Evolutionary conservation across 2,797 vertebrate genomes (phyloP).

Genomic region (Perdix hodgsoniae): DNA sequence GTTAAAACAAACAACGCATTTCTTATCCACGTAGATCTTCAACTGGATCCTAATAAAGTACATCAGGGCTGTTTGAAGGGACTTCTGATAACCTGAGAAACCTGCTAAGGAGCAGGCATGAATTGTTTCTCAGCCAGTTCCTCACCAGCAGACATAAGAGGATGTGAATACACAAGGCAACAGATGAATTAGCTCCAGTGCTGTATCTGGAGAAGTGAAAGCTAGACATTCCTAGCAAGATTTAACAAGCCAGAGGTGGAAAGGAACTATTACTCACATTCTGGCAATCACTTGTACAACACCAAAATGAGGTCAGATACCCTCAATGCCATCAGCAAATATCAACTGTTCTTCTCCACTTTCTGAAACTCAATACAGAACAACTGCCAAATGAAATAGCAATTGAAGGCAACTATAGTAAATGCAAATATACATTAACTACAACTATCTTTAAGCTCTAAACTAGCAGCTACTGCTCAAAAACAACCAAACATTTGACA

Average conservation of each 20-base stretch:
- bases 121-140: neutral
- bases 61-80: neutral
- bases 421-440: neutral
- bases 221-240: neutral
- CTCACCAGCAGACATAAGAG: neutral
- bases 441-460: neutral
- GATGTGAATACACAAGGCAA: neutral
- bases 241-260: neutral
- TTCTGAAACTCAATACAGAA: neutral
- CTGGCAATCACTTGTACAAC: neutral
- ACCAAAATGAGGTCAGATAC: neutral
- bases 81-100: neutral
- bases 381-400: neutral
- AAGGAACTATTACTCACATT: neutral
- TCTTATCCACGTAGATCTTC: neutral
- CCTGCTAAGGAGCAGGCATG: fast-evolving
- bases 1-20: neutral
- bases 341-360: neutral
- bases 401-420: neutral
- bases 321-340: neutral
- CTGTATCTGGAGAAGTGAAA: conserved; percentile 12
- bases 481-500: neutral
- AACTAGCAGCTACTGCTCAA: fast-evolving
- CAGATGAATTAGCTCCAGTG: neutral
- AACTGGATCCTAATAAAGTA: neutral